phyloP scores from a whole-genome alignment of 2,113 vertebrate genomes.

The Ariopsis seemanni region DNA sequence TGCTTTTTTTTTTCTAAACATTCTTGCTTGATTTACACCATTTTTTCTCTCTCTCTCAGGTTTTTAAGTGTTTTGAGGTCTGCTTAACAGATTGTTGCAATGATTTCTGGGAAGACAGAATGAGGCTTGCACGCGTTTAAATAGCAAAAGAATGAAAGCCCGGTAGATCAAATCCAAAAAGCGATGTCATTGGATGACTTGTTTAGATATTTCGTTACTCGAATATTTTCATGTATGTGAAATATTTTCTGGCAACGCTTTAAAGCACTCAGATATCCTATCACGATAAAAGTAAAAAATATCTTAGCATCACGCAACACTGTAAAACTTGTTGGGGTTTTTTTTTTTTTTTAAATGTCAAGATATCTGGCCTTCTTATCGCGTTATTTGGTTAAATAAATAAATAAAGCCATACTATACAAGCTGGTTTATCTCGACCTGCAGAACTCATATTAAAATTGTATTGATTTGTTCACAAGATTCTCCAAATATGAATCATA shows the following conservation, averaged over 20 bases:
- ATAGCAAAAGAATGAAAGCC: constrained; percentile 75
- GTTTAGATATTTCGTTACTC: constrained; percentile 67
- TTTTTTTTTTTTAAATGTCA: not conserved
- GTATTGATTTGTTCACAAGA: not conserved
- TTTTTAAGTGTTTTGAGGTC: constrained; percentile 76
- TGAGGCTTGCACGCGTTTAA: constrained; percentile 71
- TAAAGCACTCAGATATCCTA: constrained; percentile 62
- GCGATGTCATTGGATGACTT: constrained; percentile 68
- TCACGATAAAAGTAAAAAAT: constrained; percentile 37
- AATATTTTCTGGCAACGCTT: constrained; percentile 70
- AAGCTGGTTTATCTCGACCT: not conserved
- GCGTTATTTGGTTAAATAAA: not conserved
- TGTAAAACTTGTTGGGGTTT: not conserved
- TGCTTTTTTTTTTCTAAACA: constrained; percentile 66
- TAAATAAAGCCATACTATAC: not conserved
- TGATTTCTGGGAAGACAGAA: constrained; percentile 78
- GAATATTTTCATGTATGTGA: constrained; percentile 59
- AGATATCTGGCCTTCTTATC: not conserved
- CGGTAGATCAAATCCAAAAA: constrained; percentile 75
- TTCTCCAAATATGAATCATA: not conserved
- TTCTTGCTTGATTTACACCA: constrained; percentile 75
- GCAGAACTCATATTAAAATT: not conserved
- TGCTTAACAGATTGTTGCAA: constrained; percentile 77
- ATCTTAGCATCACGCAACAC: constrained; percentile 16
- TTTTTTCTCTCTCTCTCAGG: constrained; percentile 51